Evolutionary conservation across 2,797 vertebrate species (phyloP).

Genomic region (Phalanger gymnotis): DNA sequence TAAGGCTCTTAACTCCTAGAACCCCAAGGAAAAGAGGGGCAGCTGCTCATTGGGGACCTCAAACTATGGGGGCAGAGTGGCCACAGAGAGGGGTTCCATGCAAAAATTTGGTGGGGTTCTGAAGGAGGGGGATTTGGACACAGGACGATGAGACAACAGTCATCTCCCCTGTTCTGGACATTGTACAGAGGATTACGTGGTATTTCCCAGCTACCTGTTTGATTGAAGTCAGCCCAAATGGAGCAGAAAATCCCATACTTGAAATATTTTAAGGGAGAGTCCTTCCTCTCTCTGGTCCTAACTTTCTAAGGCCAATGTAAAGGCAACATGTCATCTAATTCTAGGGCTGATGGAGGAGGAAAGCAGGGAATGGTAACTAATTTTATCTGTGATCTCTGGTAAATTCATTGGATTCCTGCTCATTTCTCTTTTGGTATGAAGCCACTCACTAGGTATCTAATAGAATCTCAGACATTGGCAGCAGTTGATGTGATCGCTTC

Average conservation of each 20-base stretch:
- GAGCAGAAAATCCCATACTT: rapidly evolving
- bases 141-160: background rate
- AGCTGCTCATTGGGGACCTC: background rate
- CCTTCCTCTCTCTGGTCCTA: rapidly evolving
- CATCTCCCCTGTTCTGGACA: background rate
- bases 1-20: background rate
- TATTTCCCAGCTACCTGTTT: background rate
- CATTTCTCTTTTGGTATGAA: rapidly evolving
- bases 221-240: rapidly evolving
- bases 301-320: rapidly evolving
- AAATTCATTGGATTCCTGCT: rapidly evolving
- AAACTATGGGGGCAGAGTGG: background rate
- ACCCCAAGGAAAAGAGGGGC: background rate
- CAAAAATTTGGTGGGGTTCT: background rate
- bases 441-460: background rate
- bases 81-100: background rate
- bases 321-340: rapidly evolving
- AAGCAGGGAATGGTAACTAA: background rate
- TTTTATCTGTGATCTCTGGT: rapidly evolving
- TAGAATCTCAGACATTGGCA: rapidly evolving
- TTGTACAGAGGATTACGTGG: background rate
- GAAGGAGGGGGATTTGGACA: background rate
- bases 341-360: background rate
- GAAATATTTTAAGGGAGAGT: rapidly evolving
- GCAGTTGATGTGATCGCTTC: background rate